Conservation (phyloP, 2,888 invertebrate genomes). For the Dynastes tityus region DNA sequence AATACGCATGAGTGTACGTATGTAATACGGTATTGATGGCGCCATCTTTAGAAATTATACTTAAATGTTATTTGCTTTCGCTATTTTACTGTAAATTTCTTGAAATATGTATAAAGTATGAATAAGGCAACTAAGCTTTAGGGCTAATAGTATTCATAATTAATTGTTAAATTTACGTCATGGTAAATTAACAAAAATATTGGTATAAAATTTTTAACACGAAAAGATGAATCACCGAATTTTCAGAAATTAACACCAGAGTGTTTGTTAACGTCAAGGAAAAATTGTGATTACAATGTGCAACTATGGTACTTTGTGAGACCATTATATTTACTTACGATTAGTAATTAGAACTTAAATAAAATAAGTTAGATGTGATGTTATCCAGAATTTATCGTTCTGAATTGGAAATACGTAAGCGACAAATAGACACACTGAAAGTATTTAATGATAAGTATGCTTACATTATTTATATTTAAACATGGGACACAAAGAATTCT, state of each 20-base stretch:
- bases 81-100: no score
- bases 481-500: not conserved
- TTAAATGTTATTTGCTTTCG: no score
- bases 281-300: constrained; percentile 11
- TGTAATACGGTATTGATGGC: no score
- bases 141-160: no score
- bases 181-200: no score
- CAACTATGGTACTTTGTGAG: not conserved
- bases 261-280: constrained; percentile 7
- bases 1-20: no score
- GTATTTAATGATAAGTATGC: constrained; percentile 86
- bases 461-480: constrained; percentile 39
- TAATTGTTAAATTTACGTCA: no score
- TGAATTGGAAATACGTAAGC: constrained; percentile 76
- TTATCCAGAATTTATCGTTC: constrained; percentile 74
- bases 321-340: constrained; percentile 1
- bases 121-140: no score
- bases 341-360: constrained; percentile 23
- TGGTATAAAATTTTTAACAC: no score
- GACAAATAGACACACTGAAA: constrained; percentile 87
- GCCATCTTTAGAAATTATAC: no score
- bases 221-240: no score
- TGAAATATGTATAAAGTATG: no score
- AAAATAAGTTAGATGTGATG: constrained; percentile 67
- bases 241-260: not conserved